A percentile compares a stretch with the other conserved stretches of the same genome.
phyloP scores from a whole-genome alignment of 1,140 invertebrate species.

The Triops cancriformis region DNA sequence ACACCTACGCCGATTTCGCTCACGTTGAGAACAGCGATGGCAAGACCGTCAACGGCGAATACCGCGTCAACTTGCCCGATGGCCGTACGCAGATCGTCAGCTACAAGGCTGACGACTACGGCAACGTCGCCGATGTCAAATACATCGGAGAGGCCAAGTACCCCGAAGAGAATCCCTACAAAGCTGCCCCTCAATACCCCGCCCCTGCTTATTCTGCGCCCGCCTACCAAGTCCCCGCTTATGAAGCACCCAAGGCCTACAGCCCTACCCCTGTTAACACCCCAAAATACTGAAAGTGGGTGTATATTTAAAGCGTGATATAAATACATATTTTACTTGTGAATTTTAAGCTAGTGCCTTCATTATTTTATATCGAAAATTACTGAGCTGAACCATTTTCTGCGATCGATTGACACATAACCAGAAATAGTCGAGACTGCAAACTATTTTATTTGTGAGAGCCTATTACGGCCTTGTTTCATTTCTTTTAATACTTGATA shows the following conservation, averaged over 20 bases:
- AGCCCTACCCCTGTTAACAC: no score
- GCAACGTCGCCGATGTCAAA: slow-evolving; percentile 65
- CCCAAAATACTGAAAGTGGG: no score
- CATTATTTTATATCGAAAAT: no score
- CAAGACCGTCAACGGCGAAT: slow-evolving; percentile 52
- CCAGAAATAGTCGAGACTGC: no score
- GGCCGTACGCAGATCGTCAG: slow-evolving; percentile 64
- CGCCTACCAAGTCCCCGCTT: slow-evolving; percentile 9
- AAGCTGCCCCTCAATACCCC: not conserved
- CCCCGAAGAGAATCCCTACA: slow-evolving; percentile 35
- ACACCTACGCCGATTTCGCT: slow-evolving; percentile 60
- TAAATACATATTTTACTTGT: no score
- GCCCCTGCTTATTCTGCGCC: not conserved
- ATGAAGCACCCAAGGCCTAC: not conserved
- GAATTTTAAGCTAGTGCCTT: no score
- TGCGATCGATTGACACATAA: no score
- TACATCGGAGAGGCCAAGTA: slow-evolving; percentile 61
- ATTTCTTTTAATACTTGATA: no score
- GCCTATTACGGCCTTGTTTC: no score
- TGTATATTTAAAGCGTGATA: no score
- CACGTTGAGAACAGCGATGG: slow-evolving; percentile 57
- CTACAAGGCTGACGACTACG: slow-evolving; percentile 67
- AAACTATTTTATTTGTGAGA: no score
- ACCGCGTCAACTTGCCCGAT: slow-evolving; percentile 65
- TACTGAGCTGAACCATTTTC: no score